Base-by-base conservation (phyloP, 2,797 vertebrate species). In the Myotis daubentonii region DNA sequence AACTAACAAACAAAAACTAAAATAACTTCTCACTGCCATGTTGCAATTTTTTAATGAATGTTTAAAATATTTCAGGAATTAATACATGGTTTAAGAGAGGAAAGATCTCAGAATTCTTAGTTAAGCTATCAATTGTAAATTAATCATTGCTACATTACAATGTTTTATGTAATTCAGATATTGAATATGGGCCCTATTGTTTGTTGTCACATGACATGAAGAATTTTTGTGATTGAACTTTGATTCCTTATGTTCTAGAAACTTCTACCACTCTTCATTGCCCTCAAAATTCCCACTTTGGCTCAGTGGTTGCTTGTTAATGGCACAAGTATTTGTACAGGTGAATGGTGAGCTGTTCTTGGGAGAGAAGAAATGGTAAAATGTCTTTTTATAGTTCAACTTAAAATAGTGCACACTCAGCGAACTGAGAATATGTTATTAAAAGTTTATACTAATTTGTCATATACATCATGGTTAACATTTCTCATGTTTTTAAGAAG, bases 401-500 rank as follows among this genome's bases (percentile, higher is more conserved):
- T 85, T 94, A 53, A 86, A 78, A 75, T 70, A 28, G 70, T 93
- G 12, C 7, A 62, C 12, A 75, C 22, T 75, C 20, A 87, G 7
- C 53, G 92, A 65, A 79, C 41, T 75, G 55, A 93, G 62, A 36
- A 30, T 97, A 17, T 75, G 15, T 47, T 86, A 84, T 89, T 78
- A 71, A 78, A 84, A 12, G 36, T 75, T 0, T 89, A 60, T 25
- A 41, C 82, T 22, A 44, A 23, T 91, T 36, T 92, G 1, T 60
- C 33, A 96, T 41, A 30, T 71, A 82, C 76, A 38, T 92, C 76
- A 38, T 92, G 71, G 66, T 86, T 88, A 95, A 94, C 33, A 92
- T 94, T 85, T 62, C 15, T 92, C 78, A 91, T 92, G 74, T 95
- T 96, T 96, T 96, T 94, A 96, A 95, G 75, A 95, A 80, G 62